Conservation (phyloP, 2,113 vertebrate genomes). For the Microcebus griseorufus region DNA sequence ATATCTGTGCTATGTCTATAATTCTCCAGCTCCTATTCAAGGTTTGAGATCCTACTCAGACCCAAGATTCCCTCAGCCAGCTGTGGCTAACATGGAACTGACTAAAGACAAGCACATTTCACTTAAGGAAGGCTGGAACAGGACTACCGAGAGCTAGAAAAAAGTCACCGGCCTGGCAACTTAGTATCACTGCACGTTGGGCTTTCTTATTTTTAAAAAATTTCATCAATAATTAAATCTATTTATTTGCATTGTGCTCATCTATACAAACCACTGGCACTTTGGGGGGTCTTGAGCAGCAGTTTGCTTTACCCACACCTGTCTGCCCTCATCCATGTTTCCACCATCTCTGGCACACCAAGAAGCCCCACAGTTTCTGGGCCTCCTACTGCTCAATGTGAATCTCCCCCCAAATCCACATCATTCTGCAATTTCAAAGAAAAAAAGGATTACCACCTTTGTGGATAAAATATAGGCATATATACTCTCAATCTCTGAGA, state of each 20-base stretch:
- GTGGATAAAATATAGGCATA: not conserved
- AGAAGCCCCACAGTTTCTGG: not conserved
- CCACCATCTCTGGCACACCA: not conserved
- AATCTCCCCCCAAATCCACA: not conserved
- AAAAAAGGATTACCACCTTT: not conserved
- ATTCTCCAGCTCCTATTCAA: not conserved
- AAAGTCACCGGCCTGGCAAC: not conserved
- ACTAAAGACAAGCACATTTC: not conserved
- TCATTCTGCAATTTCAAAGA: not conserved
- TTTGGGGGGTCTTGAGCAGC: not conserved
- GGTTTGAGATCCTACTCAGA: not conserved
- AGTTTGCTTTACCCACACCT: not conserved
- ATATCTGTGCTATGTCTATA: not conserved
- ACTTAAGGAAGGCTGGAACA: not conserved
- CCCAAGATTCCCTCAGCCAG: not conserved
- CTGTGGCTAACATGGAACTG: not conserved
- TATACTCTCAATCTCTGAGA: not conserved
- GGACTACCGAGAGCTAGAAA: not conserved
- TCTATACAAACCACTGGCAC: not conserved
- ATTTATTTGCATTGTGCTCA: not conserved
- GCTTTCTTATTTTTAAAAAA: not conserved
- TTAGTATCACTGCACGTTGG: not conserved
- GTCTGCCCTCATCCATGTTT: not conserved
- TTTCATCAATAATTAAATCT: not conserved
- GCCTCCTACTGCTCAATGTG: not conserved